Percentiles rank a stretch among this genome's conserved stretches.
Conservation (phyloP, 2,888 invertebrate species). For the Aproaerema taeniolella region DNA sequence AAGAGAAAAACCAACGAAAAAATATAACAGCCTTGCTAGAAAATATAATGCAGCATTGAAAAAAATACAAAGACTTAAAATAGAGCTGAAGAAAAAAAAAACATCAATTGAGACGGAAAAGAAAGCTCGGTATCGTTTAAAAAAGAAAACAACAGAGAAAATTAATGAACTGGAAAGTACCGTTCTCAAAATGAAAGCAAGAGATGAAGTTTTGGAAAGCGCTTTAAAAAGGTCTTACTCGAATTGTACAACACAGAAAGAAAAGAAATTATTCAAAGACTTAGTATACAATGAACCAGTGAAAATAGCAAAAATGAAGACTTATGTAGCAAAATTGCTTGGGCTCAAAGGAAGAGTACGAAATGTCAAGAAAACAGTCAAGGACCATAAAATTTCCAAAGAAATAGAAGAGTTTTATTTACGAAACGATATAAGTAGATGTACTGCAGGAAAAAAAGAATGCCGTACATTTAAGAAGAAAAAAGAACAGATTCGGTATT, state of each 20-base stretch:
- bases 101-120: slow-evolving; percentile 4
- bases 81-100: slow-evolving; percentile 7
- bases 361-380: slow-evolving; percentile 2
- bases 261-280: slow-evolving; percentile 9
- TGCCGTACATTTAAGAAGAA: slow-evolving; percentile 9
- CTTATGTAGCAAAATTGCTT: neutral
- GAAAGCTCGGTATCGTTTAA: too few species aligned
- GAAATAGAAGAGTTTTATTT: slow-evolving; percentile 13
- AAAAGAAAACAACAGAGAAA: slow-evolving; percentile 6
- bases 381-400: slow-evolving; percentile 4
- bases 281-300: neutral
- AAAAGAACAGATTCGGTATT: slow-evolving; percentile 13
- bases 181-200: slow-evolving; percentile 6
- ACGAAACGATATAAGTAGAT: slow-evolving; percentile 15
- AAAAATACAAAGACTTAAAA: slow-evolving; percentile 12
- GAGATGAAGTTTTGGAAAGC: slow-evolving; percentile 10
- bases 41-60: slow-evolving; percentile 8
- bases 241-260: slow-evolving; percentile 1
- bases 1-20: slow-evolving; percentile 5
- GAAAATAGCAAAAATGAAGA: slow-evolving; percentile 1
- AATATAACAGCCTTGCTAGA: neutral
- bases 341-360: slow-evolving; percentile 6
- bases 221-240: slow-evolving; percentile 4
- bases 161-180: slow-evolving; percentile 5
- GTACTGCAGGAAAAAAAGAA: slow-evolving; percentile 14